Evolutionary conservation across 2,113 vertebrate genomes (phyloP).

Genomic region (Indicator maculatus): DNA sequence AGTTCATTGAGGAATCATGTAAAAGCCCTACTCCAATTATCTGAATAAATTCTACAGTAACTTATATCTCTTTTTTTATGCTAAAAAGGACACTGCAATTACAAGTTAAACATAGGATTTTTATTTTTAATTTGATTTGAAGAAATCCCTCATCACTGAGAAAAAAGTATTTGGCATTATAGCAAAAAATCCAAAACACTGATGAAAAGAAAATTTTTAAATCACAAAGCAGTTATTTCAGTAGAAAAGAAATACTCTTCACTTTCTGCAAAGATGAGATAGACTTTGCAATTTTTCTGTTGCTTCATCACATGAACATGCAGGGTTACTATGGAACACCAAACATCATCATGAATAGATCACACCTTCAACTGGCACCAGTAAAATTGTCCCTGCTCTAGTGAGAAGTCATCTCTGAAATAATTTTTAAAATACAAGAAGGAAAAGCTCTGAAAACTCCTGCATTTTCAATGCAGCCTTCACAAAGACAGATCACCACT

Average conservation of each 20-base stretch:
- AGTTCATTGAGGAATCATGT: not conserved
- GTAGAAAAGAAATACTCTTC: not conserved
- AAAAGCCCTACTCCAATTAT: not conserved
- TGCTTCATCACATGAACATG: not conserved
- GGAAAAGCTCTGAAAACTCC: not conserved
- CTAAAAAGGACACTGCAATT: not conserved
- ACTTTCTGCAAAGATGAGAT: not conserved
- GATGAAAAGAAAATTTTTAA: not conserved
- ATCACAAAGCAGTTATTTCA: not conserved
- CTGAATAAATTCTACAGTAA: not conserved
- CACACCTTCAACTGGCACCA: not conserved
- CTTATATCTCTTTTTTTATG: not conserved
- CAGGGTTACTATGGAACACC: not conserved
- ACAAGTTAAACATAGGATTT: not conserved
- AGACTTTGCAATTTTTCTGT: not conserved
- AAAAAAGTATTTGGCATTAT: not conserved
- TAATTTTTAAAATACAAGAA: not conserved
- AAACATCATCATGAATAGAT: not conserved
- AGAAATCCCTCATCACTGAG: not conserved
- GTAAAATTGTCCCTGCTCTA: slow-evolving; percentile 2
- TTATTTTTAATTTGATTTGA: not conserved
- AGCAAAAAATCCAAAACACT: not conserved
- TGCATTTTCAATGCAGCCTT: not conserved
- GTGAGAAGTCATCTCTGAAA: not conserved
- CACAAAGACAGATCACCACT: not conserved